Evolutionary conservation across 2,888 invertebrate species (phyloP).

Genomic region (Pseudococcus longispinus): DNA sequence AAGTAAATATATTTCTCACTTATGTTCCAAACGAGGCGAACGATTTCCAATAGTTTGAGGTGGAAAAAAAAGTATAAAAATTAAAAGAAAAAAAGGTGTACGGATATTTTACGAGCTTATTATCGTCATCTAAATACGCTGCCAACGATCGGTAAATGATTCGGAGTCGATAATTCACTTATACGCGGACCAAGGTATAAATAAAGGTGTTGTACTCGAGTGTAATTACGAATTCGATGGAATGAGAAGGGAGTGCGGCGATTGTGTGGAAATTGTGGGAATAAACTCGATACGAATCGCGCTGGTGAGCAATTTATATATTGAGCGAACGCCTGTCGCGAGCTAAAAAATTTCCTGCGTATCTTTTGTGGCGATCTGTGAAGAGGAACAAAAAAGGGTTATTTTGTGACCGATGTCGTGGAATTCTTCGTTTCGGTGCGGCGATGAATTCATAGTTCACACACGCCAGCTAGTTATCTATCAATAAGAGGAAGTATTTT

Average conservation of each 20-base stretch:
- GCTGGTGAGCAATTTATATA: background rate
- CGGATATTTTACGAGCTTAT: background rate
- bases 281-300: background rate
- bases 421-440: background rate
- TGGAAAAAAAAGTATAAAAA: background rate
- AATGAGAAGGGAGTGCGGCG: background rate
- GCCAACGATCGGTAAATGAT: background rate
- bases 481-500: slow-evolving; percentile 1
- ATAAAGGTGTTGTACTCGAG: background rate
- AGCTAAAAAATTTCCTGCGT: background rate
- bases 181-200: no score
- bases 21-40: background rate
- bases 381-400: background rate
- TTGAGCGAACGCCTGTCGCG: background rate
- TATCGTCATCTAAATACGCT: background rate
- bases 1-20: background rate
- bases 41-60: background rate
- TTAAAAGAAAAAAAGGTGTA: background rate
- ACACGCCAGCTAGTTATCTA: background rate
- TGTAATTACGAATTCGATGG: background rate
- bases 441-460: background rate
- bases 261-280: background rate
- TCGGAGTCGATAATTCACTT: background rate
- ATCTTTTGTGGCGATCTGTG: background rate
- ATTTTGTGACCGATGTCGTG: background rate